Evolutionary conservation across 2,888 invertebrate species (phyloP).

Genomic region (Drosophila nigritarsus): DNA sequence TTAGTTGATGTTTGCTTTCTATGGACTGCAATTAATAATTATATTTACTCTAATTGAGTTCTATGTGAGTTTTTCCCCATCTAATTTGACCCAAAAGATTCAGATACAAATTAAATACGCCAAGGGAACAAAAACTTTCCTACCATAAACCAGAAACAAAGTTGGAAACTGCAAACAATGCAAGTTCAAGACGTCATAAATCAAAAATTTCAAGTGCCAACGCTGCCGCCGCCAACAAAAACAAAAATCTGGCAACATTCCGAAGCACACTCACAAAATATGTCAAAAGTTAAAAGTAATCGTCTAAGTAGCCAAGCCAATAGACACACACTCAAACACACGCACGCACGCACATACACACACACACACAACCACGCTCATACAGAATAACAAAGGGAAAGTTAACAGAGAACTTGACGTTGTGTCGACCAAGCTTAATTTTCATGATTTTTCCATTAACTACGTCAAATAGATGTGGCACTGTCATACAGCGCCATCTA

Average conservation of each 20-base stretch:
- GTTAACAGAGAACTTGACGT: constrained; percentile 52
- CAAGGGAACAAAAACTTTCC: constrained; percentile 17
- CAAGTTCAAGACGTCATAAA: constrained; percentile 53
- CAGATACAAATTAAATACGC: constrained; percentile 17
- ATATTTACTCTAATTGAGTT: constrained; percentile 28
- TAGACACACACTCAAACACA: constrained; percentile 13
- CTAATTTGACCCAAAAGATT: constrained; percentile 27
- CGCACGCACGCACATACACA: constrained; percentile 4
- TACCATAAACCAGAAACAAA: constrained; percentile 4
- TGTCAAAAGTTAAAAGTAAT: constrained; percentile 70
- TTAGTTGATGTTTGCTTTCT: constrained; percentile 1
- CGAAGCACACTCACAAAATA: constrained; percentile 53
- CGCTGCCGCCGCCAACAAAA: constrained; percentile 30
- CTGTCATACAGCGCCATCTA: constrained; percentile 49
- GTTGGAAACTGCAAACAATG: constrained; percentile 35
- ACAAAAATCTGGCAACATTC: constrained; percentile 67
- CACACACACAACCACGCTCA: not conserved
- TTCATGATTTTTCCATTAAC: constrained; percentile 67
- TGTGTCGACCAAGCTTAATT: constrained; percentile 49
- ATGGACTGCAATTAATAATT: constrained; percentile 20
- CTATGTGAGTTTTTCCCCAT: constrained; percentile 8
- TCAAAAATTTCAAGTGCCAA: constrained; percentile 46
- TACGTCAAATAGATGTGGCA: constrained; percentile 23
- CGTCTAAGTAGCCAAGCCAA: constrained; percentile 54
- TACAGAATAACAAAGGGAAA: constrained; percentile 52